Percentiles rank a stretch among this genome's conserved stretches.
Conservation (phyloP, 2,797 vertebrate genomes). For the Orestias chungarensis region DNA sequence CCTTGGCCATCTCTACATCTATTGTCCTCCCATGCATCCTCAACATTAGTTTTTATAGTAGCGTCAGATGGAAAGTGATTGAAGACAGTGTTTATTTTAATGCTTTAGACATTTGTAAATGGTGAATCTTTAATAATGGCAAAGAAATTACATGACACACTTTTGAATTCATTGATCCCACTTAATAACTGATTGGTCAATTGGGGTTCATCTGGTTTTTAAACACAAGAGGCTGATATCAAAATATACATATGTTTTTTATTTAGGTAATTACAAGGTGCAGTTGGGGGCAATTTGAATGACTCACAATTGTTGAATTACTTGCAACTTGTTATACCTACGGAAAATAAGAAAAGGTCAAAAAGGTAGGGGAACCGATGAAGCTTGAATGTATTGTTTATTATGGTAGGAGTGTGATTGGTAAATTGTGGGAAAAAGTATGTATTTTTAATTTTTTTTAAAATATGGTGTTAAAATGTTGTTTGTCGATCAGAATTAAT, state of each 20-base stretch:
- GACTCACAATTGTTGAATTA: constrained; percentile 19
- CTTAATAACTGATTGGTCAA: constrained; percentile 17
- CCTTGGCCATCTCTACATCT: too few species aligned
- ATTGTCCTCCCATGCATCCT: too few species aligned
- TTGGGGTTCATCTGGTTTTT: constrained; percentile 24
- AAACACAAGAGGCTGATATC: constrained; percentile 28
- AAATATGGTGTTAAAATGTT: too few species aligned
- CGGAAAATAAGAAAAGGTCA: neutral
- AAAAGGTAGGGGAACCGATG: neutral
- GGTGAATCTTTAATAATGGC: neutral
- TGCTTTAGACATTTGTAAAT: too few species aligned
- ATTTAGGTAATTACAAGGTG: constrained; percentile 21
- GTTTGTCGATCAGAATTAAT: too few species aligned
- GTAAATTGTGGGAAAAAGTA: neutral
- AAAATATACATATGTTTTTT: constrained; percentile 34
- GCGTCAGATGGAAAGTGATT: too few species aligned
- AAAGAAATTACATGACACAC: neutral
- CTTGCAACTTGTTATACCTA: constrained; percentile 44
- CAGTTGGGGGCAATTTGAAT: constrained; percentile 27
- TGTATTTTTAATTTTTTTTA: too few species aligned
- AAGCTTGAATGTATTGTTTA: neutral
- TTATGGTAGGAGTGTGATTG: neutral
- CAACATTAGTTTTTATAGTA: too few species aligned
- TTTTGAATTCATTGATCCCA: neutral
- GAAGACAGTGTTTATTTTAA: too few species aligned